phyloP scores from a whole-genome alignment of 2,797 vertebrate genomes.

The Naso thynnoides region DNA sequence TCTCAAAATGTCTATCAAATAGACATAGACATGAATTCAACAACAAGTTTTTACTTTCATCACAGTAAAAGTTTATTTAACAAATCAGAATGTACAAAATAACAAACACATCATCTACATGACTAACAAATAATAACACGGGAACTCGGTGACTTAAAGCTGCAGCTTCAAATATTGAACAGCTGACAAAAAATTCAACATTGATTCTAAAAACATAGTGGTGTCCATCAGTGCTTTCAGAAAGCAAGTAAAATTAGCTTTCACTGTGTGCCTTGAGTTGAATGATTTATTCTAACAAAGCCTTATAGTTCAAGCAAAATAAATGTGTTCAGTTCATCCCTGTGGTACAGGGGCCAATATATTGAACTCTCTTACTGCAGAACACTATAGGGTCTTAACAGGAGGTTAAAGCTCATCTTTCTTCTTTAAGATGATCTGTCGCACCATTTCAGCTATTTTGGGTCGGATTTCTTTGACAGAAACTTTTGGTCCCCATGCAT shows the following conservation, averaged over 20 bases:
- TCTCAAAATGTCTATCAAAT: too few species aligned
- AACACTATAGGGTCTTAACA: background rate
- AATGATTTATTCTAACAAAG: slow-evolving; percentile 2
- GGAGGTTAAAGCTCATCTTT: slow-evolving; percentile 91
- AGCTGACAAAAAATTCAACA: background rate
- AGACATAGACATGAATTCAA: background rate
- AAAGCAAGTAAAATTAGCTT: slow-evolving; percentile 4
- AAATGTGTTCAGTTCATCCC: slow-evolving; percentile 13
- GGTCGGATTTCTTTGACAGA: slow-evolving; percentile 91
- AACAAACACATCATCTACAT: background rate
- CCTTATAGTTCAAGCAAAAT: background rate
- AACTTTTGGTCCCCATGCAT: slow-evolving; percentile 91
- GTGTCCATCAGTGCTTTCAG: slow-evolving; percentile 48
- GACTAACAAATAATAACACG: slow-evolving; percentile 2
- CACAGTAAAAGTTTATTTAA: slow-evolving; percentile 52
- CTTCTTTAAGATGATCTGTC: slow-evolving; percentile 93
- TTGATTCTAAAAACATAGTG: slow-evolving; percentile 18
- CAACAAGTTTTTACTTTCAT: background rate
- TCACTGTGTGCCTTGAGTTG: background rate
- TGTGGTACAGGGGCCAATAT: background rate
- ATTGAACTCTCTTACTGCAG: background rate
- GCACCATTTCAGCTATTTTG: slow-evolving; percentile 89
- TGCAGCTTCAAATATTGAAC: background rate
- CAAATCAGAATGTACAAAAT: slow-evolving; percentile 21
- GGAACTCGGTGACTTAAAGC: background rate